Conservation (phyloP, 2,113 vertebrate species). For the Neolamprologus kungweensis region DNA sequence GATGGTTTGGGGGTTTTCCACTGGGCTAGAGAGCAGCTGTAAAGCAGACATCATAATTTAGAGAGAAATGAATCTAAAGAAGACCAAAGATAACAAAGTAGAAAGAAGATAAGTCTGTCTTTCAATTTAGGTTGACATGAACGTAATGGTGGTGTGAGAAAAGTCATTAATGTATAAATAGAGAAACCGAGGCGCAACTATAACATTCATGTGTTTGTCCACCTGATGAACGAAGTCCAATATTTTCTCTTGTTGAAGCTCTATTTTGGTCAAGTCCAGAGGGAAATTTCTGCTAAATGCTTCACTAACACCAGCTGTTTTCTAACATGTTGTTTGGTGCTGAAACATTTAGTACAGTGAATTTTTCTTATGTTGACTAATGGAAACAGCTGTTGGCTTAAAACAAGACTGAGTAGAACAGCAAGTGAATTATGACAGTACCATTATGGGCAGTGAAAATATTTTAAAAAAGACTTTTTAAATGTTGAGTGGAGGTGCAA, state of each 20-base stretch:
- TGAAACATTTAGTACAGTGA: not conserved
- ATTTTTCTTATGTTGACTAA: not conserved
- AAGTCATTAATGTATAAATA: not conserved
- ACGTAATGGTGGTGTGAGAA: not conserved
- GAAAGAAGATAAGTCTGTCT: not conserved
- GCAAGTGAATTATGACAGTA: not conserved
- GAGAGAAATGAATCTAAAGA: not conserved
- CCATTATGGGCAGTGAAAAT: not conserved
- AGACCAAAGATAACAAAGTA: not conserved
- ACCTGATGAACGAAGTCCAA: not conserved
- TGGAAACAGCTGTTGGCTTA: not conserved
- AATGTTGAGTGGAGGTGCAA: not conserved
- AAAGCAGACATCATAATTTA: not conserved
- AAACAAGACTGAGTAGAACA: not conserved
- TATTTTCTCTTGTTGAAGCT: not conserved
- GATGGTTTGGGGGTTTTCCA: slow-evolving; percentile 29
- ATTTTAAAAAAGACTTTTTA: not conserved
- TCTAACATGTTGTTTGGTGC: not conserved
- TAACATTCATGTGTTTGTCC: not conserved
- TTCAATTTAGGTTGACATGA: not conserved
- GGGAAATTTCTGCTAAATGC: not conserved
- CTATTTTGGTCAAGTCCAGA: not conserved
- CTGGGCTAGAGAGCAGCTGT: not conserved
- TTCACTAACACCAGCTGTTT: not conserved
- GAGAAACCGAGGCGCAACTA: not conserved